phyloP scores from a whole-genome alignment of 2,797 vertebrate genomes.

The Pseudochirops cupreus region DNA sequence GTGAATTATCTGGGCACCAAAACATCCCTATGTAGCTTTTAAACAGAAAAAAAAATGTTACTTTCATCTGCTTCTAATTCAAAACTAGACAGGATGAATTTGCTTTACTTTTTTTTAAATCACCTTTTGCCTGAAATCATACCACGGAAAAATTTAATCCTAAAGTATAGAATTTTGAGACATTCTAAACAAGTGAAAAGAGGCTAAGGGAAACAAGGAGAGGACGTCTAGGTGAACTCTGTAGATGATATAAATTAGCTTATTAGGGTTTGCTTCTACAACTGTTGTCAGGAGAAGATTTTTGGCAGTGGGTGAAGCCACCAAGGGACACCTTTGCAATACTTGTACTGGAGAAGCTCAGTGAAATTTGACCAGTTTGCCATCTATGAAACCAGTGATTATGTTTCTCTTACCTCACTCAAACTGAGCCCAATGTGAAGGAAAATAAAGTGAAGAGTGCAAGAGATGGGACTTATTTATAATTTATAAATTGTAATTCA shows the following conservation, averaged over 20 bases:
- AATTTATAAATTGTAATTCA: not conserved
- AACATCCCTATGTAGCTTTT: constrained; percentile 70
- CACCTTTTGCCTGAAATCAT: constrained; percentile 78
- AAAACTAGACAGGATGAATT: constrained; percentile 78
- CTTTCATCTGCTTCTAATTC: constrained; percentile 83
- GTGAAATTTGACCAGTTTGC: constrained; percentile 6
- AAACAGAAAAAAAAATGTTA: constrained; percentile 72
- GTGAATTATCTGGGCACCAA: constrained; percentile 76
- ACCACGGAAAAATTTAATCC: constrained; percentile 74
- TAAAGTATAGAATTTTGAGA: constrained; percentile 73
- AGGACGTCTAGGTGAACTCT: constrained; percentile 64
- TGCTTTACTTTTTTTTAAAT: constrained; percentile 74
- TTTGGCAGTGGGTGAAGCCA: constrained; percentile 36
- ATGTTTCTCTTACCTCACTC: not conserved
- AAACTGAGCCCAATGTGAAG: not conserved
- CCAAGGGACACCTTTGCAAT: constrained; percentile 38
- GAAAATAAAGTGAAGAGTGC: not conserved
- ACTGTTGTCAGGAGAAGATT: constrained; percentile 63
- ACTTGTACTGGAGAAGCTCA: constrained; percentile 31
- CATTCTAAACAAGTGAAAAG: constrained; percentile 68
- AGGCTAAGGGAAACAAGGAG: constrained; percentile 49
- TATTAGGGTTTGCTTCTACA: constrained; percentile 62
- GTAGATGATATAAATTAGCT: constrained; percentile 67
- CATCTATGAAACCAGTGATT: not conserved
- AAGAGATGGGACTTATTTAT: not conserved